Base-by-base conservation (phyloP, 2,888 invertebrate genomes). In the Dasysyrphus tricinctus region DNA sequence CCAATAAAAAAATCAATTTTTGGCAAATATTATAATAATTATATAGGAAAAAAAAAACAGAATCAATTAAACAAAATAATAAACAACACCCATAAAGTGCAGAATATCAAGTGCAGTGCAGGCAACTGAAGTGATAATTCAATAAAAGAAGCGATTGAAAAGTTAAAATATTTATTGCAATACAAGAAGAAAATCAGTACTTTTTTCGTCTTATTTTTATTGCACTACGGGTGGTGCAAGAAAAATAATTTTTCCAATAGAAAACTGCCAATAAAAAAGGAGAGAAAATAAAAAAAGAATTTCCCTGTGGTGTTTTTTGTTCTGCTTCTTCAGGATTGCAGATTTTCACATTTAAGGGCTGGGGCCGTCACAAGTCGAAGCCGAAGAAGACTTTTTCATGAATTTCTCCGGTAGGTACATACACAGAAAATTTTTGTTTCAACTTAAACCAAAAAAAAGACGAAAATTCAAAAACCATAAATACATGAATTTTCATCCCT, bases 401-500 rank as follows among this genome's bases (percentile, higher is more conserved):
- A 90, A 89, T 88, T 91, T 91, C 91, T 92, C 92, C 91, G 92
- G 92, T 92, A 92, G 91, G 92, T 92, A 92, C 92, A 92, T 89
- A 89, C 91, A 92, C 91, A 91, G 80, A 80, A 83, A 75, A 77
- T 85, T 85, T 77, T 57, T 77, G 34, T 49, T 67, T 47, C 49
- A 67, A 67, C 67, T 67, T 67, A 19, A 67, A 67, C 49, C 77
- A 67, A 77, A 73, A 63, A 51, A 65, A 42, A 72, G 57, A 51
- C 0, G 16, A 65, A 80, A 65, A 42, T 77, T 44, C 54, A 76
- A 75, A 75, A 56, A 75, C 63, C 56, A 76, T 65, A 65, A 76
- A 69, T 70, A 77, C 59, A 77, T 69, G 57, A 47, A 77, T 76
- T 81, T 86, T 86, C 86, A 86, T 86, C 86, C 86, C 86, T 72